Conservation (phyloP, 2,888 invertebrate genomes). For the Globia sparganii region DNA sequence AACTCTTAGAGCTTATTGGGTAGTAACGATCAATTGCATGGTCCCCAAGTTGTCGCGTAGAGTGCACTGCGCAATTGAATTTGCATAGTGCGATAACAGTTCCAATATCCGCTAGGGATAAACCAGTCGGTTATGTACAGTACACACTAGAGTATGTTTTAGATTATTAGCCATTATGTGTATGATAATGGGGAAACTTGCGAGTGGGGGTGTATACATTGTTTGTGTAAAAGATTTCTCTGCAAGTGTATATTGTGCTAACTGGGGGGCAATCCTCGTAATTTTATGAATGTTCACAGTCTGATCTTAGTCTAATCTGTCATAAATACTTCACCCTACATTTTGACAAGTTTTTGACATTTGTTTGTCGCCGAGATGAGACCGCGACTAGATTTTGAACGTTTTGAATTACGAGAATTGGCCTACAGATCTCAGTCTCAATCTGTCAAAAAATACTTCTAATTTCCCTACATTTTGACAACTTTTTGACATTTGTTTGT, state of each 20-base stretch:
- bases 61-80: conserved; percentile 80
- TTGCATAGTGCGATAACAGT: conserved; percentile 80
- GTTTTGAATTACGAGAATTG: too few species aligned
- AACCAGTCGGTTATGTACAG: conserved; percentile 64
- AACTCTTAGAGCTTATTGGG: conserved; percentile 67
- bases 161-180: conserved; percentile 63
- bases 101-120: conserved; percentile 75
- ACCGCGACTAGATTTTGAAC: too few species aligned
- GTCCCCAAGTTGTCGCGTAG: conserved; percentile 74
- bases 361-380: too few species aligned
- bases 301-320: too few species aligned
- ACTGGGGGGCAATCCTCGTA: too few species aligned
- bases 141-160: conserved; percentile 48
- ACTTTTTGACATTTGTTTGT: too few species aligned
- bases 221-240: conserved; percentile 1
- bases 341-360: too few species aligned
- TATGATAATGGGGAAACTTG: conserved; percentile 30
- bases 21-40: conserved; percentile 74
- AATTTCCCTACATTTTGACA: too few species aligned
- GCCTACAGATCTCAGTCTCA: too few species aligned
- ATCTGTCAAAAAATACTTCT: too few species aligned
- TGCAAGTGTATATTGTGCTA: background rate
- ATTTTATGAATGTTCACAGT: too few species aligned
- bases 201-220: conserved; percentile 5
- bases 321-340: too few species aligned